These are phyloP conservation scores for Engraulis encrasicolus DNA, from an alignment of 2,113 vertebrate genomes.

Conservation along the genomic window DNA sequence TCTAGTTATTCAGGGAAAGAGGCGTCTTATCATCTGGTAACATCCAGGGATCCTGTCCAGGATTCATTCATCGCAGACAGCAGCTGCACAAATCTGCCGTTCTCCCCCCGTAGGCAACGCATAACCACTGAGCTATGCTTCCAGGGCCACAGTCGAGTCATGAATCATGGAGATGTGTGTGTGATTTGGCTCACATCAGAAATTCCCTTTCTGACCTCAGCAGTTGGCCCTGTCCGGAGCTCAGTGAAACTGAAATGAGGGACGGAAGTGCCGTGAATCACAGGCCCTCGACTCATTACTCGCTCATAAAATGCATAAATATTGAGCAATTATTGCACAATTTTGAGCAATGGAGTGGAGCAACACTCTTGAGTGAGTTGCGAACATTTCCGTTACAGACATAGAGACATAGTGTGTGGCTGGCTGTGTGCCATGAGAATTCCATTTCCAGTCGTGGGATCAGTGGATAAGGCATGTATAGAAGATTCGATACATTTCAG, in stretches of 20 bases:
- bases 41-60: neutral
- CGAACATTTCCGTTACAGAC: neutral
- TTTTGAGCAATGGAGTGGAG: neutral
- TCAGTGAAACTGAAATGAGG: neutral
- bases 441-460: neutral
- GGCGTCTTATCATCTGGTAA: neutral
- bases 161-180: neutral
- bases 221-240: neutral
- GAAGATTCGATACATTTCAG: no score
- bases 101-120: neutral
- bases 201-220: neutral
- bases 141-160: neutral
- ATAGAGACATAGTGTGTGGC: neutral
- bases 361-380: neutral
- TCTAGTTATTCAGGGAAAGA: neutral
- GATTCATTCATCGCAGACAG: neutral
- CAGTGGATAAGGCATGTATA: neutral
- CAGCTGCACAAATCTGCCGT: neutral
- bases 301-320: neutral
- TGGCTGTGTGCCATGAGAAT: neutral
- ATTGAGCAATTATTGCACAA: neutral
- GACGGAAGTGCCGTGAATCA: neutral
- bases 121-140: neutral
- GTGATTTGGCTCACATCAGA: neutral
- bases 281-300: neutral